These are phyloP conservation scores for Chitala chitala DNA, from an alignment of 2,113 vertebrate species.

Conservation along the genomic window DNA sequence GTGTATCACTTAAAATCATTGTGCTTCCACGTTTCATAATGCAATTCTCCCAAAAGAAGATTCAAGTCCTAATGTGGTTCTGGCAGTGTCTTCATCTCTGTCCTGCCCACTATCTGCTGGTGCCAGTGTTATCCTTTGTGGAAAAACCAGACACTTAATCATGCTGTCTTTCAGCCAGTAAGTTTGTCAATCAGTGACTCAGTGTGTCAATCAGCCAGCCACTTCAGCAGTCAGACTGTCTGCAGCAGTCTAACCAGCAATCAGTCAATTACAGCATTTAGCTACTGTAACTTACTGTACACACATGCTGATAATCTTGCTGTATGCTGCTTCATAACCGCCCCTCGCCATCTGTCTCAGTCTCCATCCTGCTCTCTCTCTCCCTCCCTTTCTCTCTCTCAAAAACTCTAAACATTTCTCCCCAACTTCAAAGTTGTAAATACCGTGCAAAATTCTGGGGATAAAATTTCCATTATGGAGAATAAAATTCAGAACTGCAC, in stretches of 20 bases:
- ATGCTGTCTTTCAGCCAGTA: neutral
- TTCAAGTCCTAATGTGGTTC: neutral
- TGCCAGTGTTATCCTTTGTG: neutral
- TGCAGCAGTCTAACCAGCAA: neutral
- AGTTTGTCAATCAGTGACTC: slow-evolving; percentile 10
- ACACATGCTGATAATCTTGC: slow-evolving; percentile 37
- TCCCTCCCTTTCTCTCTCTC: neutral
- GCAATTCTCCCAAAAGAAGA: neutral
- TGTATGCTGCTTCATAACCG: slow-evolving; percentile 11
- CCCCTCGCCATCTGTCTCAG: slow-evolving; percentile 22
- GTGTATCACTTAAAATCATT: too few relatives aligned
- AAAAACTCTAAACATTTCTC: slow-evolving; percentile 4
- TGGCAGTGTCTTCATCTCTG: neutral
- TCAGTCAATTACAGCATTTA: slow-evolving; percentile 7
- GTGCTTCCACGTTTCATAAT: neutral
- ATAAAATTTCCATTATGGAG: neutral
- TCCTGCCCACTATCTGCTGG: neutral
- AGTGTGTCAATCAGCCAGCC: neutral
- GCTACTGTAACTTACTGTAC: slow-evolving; percentile 32
- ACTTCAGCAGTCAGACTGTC: slow-evolving; percentile 5
- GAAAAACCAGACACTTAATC: slow-evolving; percentile 11
- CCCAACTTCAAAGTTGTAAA: slow-evolving; percentile 3
- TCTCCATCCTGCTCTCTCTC: neutral
- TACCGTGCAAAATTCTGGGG: neutral
- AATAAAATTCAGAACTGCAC: neutral